phyloP scores from a whole-genome alignment of 2,888 invertebrate genomes.

The Gryllus longicercus region DNA sequence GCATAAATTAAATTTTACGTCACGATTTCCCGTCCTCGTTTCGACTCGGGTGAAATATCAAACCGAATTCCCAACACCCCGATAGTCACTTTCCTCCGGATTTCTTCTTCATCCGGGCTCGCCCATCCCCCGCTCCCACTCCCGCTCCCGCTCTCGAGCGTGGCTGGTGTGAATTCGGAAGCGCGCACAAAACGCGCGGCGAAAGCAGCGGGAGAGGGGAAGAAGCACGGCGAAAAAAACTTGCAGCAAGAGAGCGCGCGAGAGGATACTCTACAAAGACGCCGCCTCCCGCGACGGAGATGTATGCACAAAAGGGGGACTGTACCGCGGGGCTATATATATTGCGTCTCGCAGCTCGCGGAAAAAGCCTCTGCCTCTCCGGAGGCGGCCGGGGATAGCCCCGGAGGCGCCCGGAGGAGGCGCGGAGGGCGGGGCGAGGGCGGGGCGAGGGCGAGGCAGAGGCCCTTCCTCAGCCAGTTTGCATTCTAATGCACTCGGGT shows the following conservation, averaged over 20 bases:
- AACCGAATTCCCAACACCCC: background rate
- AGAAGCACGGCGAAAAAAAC: background rate
- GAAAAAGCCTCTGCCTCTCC: background rate
- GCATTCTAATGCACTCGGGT: conserved; percentile 9
- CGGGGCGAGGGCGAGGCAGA: background rate
- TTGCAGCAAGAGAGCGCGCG: background rate
- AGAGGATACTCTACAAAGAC: background rate
- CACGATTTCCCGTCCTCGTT: background rate
- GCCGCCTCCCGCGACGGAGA: background rate
- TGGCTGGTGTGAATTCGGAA: background rate
- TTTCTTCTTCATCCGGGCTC: background rate
- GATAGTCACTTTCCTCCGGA: background rate
- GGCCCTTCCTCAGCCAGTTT: conserved; percentile 17
- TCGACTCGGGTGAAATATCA: background rate
- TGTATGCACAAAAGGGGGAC: conserved; percentile 6
- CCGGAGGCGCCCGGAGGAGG: background rate
- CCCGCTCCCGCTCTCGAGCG: background rate
- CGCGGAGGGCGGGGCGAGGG: background rate
- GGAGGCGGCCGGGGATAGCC: background rate
- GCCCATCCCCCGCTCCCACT: background rate
- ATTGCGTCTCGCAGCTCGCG: background rate
- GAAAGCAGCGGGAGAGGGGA: background rate
- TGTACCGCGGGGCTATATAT: background rate
- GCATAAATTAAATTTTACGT: conserved; percentile 10
- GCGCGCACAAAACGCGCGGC: background rate